Base-by-base conservation (phyloP, 2,113 vertebrate species). In the Sinocyclocheilus anophthalmus region DNA sequence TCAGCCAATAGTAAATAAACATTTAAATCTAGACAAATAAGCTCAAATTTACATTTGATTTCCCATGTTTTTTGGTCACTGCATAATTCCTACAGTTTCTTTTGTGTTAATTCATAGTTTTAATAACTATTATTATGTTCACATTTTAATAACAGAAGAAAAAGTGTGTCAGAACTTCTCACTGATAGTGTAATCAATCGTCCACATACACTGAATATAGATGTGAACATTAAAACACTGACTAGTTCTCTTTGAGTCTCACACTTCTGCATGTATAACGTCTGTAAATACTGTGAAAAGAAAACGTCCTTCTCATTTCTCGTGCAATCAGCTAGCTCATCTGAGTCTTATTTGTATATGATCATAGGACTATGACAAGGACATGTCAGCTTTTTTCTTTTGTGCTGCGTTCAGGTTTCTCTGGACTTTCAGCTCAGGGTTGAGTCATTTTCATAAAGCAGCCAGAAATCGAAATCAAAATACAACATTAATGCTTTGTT, bases 261-360 rank as follows among this genome's bases (percentile, higher is more conserved):
- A 33, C 30, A 3, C 30, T 33, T 33, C 10, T 33, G 90, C 92
- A 93, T 93, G 92, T 78, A 83, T 70, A 53, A 90, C 89, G 84
- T 93, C 83, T 94, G 94, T 95, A 95, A 92, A 93, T 93, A 94
- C 57, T 85, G 63, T 90, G 84, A 84, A 90, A 85, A 59, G 86
- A 87, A 76, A 26, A 16, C 7, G 61, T 84, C 81, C 84, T 55
- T 55, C 6, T 37, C 72, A 75, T 57, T 20, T 79, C 30, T 30
- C 45, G 76, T 86, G 75, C 79, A 83, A 37, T 48, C 69, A 48
- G 30, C 5, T 42, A 65, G 39, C 24, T 33, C 76, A 42, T 55
- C 61, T 39, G 70, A 85, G 83, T 86, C 84, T 37, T 33, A 63
- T 50, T 83, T 53, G 57, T 86, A 67, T 37, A 30, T 53, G 50